These are phyloP conservation scores for Drosophila affinis DNA, from an alignment of 2,888 invertebrate species.

Conservation along the genomic window DNA sequence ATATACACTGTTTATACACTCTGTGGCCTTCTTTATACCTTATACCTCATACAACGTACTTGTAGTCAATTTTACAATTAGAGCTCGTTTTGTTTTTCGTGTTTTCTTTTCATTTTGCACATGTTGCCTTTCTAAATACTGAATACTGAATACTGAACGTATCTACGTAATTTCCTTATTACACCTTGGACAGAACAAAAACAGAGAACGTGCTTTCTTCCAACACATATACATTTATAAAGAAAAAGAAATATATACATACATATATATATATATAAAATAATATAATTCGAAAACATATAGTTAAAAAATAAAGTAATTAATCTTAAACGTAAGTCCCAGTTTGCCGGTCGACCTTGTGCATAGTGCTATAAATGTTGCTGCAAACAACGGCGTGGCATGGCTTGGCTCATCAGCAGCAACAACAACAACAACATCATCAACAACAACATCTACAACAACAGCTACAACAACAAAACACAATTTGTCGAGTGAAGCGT, in stretches of 20 bases:
- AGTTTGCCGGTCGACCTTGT: slow-evolving; percentile 61
- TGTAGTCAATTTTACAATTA: slow-evolving; percentile 73
- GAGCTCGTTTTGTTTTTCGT: slow-evolving; percentile 18
- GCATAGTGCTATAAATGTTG: slow-evolving; percentile 62
- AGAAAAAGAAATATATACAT: slow-evolving; percentile 24
- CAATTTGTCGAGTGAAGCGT: slow-evolving; percentile 7
- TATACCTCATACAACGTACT: slow-evolving; percentile 80
- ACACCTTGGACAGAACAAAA: slow-evolving; percentile 33
- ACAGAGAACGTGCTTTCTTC: slow-evolving; percentile 46
- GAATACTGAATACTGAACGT: slow-evolving; percentile 19
- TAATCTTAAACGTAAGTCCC: slow-evolving; percentile 32
- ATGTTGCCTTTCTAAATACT: slow-evolving; percentile 49
- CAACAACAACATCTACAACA: slow-evolving; percentile 19
- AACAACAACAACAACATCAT: slow-evolving; percentile 4
- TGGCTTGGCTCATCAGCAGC: slow-evolving; percentile 7
- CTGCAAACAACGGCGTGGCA: slow-evolving; percentile 7
- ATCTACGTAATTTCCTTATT: slow-evolving; percentile 46
- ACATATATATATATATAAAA: slow-evolving; percentile 11
- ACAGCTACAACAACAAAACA: slow-evolving; percentile 41
- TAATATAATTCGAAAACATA: slow-evolving; percentile 17
- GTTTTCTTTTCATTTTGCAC: slow-evolving; percentile 36
- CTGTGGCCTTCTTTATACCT: slow-evolving; percentile 82
- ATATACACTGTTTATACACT: slow-evolving; percentile 67
- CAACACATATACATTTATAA: slow-evolving; percentile 35
- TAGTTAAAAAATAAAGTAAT: slow-evolving; percentile 15